Base-by-base conservation (phyloP, 1,140 invertebrate species). In the Samia ricini region DNA sequence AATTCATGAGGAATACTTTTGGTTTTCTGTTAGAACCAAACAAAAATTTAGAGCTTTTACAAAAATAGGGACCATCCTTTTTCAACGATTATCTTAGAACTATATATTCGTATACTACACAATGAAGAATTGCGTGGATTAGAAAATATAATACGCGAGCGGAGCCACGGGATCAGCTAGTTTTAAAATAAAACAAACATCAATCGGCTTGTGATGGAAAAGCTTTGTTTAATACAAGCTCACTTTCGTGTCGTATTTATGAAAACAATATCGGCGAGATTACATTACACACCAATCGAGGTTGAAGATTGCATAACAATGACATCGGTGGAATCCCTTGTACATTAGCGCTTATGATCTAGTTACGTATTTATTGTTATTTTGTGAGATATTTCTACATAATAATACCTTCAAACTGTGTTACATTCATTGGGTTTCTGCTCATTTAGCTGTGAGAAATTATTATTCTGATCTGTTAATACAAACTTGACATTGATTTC, bases 221-320 rank as follows among this genome's bases (percentile, higher is more conserved):
- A 68, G 61, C 56, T 57, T 62, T 50, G 60, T 51, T 12, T 42
- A 42, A 42, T 42, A 4, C 33, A 42, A 42, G n/a, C 33, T 42
- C 33, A 42, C 33, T 42, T 4, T 36, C 58, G 67, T 66, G 62
- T 70, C 65, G 20, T n/a, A 54, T 72, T 76, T 64, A 57, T 52
- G 42, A 70, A 77, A 78, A 81, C 74, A 81, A 76, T 75, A 69
- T 68, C 77, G 76, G 77, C 63, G 61, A 33, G 68, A 64, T 81
- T 80, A 57, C 15, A 61, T 85, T 74, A 56, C 71, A 74, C 65
- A 80, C n/a, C 66, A 71, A 72, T 67, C 82, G 81, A 82, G 78
- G 81, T n/a, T 82, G 71, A 81, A 57, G 52, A 65, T 81, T 80
- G 79, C 77, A 83, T 77, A 82, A 82, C 75, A 78, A 72, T 64